These are phyloP conservation scores for Cygnus olor DNA, from an alignment of 2,797 vertebrate genomes.

Conservation along the genomic window DNA sequence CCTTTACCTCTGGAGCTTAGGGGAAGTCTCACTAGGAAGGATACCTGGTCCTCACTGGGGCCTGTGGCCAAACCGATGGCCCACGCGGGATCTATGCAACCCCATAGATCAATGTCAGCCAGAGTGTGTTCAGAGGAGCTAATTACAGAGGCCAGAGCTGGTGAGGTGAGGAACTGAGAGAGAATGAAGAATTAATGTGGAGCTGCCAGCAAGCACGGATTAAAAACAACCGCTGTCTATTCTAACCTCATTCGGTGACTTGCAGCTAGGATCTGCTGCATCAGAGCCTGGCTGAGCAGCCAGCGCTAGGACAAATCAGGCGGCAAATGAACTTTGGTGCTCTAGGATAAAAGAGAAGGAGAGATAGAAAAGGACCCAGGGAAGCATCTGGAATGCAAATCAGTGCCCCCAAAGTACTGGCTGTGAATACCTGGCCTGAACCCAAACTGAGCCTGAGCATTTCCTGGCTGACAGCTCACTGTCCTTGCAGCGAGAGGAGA, in stretches of 20 bases:
- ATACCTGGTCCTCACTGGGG: not conserved
- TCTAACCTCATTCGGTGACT: not conserved
- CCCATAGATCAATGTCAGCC: not conserved
- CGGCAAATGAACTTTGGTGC: conserved; percentile 47
- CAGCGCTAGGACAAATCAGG: conserved; percentile 40
- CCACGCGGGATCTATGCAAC: not conserved
- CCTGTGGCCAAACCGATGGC: not conserved
- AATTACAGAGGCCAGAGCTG: not conserved
- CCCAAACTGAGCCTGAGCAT: not conserved
- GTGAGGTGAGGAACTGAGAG: not conserved
- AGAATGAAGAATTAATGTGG: conserved; percentile 35
- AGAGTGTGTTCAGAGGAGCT: conserved; percentile 12
- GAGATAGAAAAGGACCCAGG: not conserved
- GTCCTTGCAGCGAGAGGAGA: conserved; percentile 18
- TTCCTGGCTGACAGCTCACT: not conserved
- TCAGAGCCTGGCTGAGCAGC: conserved; percentile 14
- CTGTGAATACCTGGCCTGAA: conserved; percentile 41
- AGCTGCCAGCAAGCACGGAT: conserved; percentile 2
- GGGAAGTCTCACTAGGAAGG: not conserved
- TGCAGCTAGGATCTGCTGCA: not conserved
- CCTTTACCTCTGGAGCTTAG: not conserved
- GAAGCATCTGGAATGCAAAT: conserved; percentile 47
- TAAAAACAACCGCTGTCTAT: conserved; percentile 12
- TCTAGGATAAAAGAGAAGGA: not conserved
- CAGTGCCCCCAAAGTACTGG: not conserved